Conservation (phyloP, 2,797 vertebrate species). For the Urosaurus nigricauda region DNA sequence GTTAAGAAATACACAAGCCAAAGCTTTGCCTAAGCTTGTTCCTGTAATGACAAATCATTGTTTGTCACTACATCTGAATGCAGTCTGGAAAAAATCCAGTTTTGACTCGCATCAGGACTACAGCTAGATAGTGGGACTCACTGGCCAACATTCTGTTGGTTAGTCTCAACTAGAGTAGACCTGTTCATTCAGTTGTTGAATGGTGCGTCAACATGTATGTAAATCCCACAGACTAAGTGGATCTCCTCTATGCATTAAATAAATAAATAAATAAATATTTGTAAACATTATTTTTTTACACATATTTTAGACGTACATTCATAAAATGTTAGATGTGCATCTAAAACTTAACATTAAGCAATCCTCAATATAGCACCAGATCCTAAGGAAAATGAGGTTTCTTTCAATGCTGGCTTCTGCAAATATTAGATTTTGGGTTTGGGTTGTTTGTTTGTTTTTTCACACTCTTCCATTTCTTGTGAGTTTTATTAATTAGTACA, state of each 20-base stretch:
- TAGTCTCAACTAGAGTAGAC: too few species aligned
- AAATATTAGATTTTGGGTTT: background rate
- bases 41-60: background rate
- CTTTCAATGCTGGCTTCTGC: background rate
- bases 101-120: background rate
- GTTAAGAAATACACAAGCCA: background rate
- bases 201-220: too few species aligned
- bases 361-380: background rate
- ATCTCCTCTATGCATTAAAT: too few species aligned
- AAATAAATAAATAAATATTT: too few species aligned
- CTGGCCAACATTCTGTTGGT: too few species aligned
- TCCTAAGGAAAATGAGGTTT: background rate
- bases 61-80: background rate
- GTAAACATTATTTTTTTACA: background rate
- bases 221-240: too few species aligned
- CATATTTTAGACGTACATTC: background rate
- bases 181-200: too few species aligned
- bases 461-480: background rate
- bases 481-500: background rate
- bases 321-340: background rate
- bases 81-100: background rate
- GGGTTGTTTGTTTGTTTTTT: too few species aligned
- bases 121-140: background rate
- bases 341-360: background rate
- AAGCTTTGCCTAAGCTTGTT: background rate